Evolutionary conservation across 2,888 invertebrate genomes (phyloP), one percentile per base, ranked within the genome.

Genomic region (Steinernema hermaphroditum): DNA sequence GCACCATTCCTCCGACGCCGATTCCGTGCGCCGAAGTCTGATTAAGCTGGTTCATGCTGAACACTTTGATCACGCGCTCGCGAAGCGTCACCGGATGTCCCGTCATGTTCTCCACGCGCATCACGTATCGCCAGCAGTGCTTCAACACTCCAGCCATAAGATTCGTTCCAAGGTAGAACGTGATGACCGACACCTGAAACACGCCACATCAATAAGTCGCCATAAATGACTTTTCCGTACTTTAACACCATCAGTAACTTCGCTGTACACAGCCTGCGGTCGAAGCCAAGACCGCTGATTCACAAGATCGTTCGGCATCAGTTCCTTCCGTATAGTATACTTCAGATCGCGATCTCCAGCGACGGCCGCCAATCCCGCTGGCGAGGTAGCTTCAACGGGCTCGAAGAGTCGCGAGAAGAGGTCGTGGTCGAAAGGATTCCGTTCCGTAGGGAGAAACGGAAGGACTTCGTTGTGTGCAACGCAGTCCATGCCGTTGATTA

Each of bases 41-140:
- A 27, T 54, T 54, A 12, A 96, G 95, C n/a, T 89, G 89, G 41
- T 89, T 88, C 75, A 96, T 89, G 44, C 94, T 94, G 88, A 96
- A 96, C 87, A 97, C 96, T 81, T 96, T 91, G 96, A 96, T 96
- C 88, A 96, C 95, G n/a, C 97, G 90, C 89, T 97, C 96, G 75
- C 96, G 91, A 68, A 98, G 89, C 87, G 96, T 96, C 1, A 97
- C 94, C 71, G 93, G 92, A 72, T 92, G 89, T 44, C 92, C 91
- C 0, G 95, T 93, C 72, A 96, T 90, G 89, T 98, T 97, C 90
- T 97, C 96, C 80, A 98, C 89, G 24, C 97, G 91, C 86, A 98
- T 96, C 87, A 96, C 96, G 88, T 98, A 98, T 50, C 97, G 91
- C 98, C 98, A 98, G 92, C 80, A 77, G 74, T 82, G 81, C 68